Percentiles rank a stretch among this genome's conserved stretches.
Evolutionary conservation across 2,797 vertebrate genomes (phyloP).

Genomic region (Bradypus variegatus): DNA sequence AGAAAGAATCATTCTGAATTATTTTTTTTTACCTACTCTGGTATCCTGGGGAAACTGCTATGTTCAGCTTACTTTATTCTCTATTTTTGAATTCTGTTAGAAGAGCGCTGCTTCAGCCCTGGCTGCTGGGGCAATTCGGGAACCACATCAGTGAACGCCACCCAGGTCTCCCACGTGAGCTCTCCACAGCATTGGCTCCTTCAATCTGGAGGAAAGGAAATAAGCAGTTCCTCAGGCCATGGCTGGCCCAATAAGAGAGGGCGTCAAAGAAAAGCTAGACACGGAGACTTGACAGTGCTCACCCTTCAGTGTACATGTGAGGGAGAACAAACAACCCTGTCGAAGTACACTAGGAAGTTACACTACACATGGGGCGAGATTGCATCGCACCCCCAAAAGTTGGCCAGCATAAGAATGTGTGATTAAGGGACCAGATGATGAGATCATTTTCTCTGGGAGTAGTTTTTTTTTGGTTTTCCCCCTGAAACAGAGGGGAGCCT

Average conservation of each 20-base stretch:
- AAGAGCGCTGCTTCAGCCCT: neutral
- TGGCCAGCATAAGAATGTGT: no score
- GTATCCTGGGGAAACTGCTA: neutral
- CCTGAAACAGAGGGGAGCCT: neutral
- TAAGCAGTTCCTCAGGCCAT: neutral
- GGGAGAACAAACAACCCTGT: neutral
- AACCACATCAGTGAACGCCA: neutral
- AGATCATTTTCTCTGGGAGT: neutral
- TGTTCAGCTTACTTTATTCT: neutral
- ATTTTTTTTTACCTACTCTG: neutral
- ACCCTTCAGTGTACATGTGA: accelerated
- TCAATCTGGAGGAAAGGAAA: neutral
- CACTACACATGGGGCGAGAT: neutral
- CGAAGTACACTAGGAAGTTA: neutral
- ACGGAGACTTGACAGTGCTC: accelerated
- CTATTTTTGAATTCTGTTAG: neutral
- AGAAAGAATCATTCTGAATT: neutral
- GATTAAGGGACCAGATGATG: neutral
- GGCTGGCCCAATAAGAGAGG: neutral
- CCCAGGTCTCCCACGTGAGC: neutral
- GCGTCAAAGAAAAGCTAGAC: neutral
- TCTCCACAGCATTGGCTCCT: neutral
- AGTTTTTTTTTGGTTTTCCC: neutral
- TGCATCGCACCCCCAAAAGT: accelerated
- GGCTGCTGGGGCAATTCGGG: neutral